Percentiles rank a stretch among this genome's conserved stretches.
Conservation (phyloP, 2,797 vertebrate genomes). For the Podarcis lilfordi region DNA sequence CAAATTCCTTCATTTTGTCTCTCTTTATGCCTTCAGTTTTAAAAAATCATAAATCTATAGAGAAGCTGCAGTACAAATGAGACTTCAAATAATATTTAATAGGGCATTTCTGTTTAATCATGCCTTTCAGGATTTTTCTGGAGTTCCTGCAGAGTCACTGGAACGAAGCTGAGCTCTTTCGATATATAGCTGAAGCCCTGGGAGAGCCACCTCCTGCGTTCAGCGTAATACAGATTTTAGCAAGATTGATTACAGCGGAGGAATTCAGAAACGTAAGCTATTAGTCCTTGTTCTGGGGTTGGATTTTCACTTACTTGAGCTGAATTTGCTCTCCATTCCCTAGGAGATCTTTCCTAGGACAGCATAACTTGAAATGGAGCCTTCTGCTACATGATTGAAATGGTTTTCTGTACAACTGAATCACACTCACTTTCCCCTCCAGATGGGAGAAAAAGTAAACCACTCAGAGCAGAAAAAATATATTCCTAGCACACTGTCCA, state of each 20-base stretch:
- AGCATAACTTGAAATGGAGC: background rate
- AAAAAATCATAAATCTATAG: background rate
- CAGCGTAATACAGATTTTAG: conserved; percentile 24
- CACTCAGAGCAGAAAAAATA: background rate
- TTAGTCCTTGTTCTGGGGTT: conserved; percentile 21
- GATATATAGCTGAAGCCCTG: background rate
- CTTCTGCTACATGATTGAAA: background rate
- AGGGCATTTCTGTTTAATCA: conserved; percentile 13
- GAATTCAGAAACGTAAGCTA: conserved; percentile 5
- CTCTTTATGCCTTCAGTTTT: background rate
- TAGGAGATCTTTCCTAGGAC: background rate
- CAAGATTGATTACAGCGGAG: conserved; percentile 37
- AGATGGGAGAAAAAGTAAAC: background rate
- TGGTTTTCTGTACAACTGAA: background rate
- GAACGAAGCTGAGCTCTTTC: conserved; percentile 5
- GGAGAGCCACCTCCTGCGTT: background rate
- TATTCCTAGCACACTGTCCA: background rate
- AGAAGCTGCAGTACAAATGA: background rate
- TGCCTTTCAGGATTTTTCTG: background rate
- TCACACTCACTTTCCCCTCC: background rate
- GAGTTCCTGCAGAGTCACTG: background rate
- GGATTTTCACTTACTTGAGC: conserved; percentile 21
- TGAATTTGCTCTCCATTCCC: background rate
- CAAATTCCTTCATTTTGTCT: background rate
- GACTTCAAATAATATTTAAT: conserved; percentile 12